These are phyloP conservation scores for Mechanitis mazaeus DNA, from an alignment of 2,888 invertebrate genomes.

Conservation along the genomic window DNA sequence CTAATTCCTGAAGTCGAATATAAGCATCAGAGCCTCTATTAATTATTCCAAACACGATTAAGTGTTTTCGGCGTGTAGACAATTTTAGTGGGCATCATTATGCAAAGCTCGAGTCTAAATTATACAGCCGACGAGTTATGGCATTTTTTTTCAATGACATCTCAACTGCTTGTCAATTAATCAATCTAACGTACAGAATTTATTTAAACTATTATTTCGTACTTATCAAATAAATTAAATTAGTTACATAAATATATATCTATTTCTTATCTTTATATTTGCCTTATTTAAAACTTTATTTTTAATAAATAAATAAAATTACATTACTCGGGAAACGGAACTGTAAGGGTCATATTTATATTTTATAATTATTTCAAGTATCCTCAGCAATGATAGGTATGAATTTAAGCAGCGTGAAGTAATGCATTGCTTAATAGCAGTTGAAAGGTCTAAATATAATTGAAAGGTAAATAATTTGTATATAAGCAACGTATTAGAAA, in stretches of 20 bases:
- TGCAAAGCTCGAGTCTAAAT: constrained; percentile 21
- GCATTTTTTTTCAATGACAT: constrained; percentile 15
- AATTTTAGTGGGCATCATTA: constrained; percentile 22
- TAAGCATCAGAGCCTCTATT: constrained; percentile 8
- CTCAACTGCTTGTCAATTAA: constrained; percentile 16
- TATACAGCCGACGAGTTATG: constrained; percentile 24
- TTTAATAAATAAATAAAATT: no score
- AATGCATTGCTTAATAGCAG: constrained; percentile 14
- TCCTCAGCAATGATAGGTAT: constrained; percentile 8
- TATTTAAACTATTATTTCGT: constrained; percentile 1
- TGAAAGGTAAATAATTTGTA: constrained; percentile 10
- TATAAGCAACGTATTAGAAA: neutral
- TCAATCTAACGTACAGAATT: constrained; percentile 10
- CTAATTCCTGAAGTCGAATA: constrained; percentile 18
- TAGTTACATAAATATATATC: no score
- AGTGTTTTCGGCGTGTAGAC: constrained; percentile 23
- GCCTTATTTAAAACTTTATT: no score
- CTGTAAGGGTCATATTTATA: no score
- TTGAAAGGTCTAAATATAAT: constrained; percentile 9
- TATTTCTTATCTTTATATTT: no score
- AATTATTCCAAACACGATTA: constrained; percentile 20
- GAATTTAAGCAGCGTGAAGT: constrained; percentile 23
- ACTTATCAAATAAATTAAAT: no score
- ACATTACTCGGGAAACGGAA: no score
- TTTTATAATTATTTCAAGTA: neutral